Evolutionary conservation across 2,888 invertebrate genomes (phyloP).

Genomic region (Helobdella robusta): DNA sequence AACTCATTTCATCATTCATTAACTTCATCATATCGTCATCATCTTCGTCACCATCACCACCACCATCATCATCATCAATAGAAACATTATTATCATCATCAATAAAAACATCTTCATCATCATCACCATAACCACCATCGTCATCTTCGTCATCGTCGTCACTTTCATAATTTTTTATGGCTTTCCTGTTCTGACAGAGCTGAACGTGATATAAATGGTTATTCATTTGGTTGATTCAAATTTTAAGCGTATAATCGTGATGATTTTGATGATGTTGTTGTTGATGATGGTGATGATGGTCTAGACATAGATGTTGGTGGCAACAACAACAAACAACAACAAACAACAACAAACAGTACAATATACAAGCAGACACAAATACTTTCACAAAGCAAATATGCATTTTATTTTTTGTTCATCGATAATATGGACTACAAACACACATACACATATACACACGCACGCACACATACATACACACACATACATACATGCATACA

Average conservation of each 20-base stretch:
- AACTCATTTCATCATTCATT: neutral
- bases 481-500: conserved; percentile 3
- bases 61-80: conserved; percentile 8
- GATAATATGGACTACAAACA: too few relatives aligned
- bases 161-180: conserved; percentile 16
- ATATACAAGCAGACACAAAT: too few relatives aligned
- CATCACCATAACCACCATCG: neutral
- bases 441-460: conserved; percentile 2
- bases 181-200: too few relatives aligned
- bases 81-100: conserved; percentile 10
- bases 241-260: too few relatives aligned
- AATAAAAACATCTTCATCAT: neutral
- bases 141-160: neutral
- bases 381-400: too few relatives aligned
- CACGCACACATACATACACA: conserved; percentile 2
- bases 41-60: neutral
- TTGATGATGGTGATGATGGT: neutral
- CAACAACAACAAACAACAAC: too few relatives aligned
- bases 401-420: too few relatives aligned
- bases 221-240: too few relatives aligned
- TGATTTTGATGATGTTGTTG: neutral
- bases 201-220: too few relatives aligned
- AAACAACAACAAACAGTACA: too few relatives aligned
- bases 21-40: neutral
- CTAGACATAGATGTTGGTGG: neutral